These are phyloP conservation scores for Tenthredo distinguenda DNA, from an alignment of 2,888 invertebrate species.

Conservation along the genomic window DNA sequence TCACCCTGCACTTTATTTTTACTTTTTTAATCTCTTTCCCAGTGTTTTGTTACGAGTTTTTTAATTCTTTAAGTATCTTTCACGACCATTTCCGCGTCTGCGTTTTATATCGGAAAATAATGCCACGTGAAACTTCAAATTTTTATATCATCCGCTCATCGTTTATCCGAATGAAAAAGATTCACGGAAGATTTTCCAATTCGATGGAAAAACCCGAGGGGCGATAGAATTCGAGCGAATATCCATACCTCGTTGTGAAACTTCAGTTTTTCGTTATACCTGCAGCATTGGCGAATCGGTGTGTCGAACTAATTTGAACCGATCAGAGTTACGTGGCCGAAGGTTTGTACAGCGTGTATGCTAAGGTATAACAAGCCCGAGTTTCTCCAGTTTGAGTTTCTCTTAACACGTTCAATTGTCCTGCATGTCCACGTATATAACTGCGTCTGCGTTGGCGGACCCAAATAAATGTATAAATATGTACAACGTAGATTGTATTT, in stretches of 20 bases:
- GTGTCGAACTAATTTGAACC: slow-evolving; percentile 43
- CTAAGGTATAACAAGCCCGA: background rate
- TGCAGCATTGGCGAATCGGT: slow-evolving; percentile 4
- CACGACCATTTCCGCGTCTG: background rate
- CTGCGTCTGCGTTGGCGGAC: slow-evolving; percentile 3
- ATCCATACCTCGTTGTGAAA: background rate
- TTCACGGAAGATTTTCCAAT: too few species aligned
- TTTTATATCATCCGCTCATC: too few species aligned
- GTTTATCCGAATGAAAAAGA: too few species aligned
- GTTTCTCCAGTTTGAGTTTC: slow-evolving; percentile 25
- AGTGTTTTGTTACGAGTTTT: background rate
- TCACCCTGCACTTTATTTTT: background rate
- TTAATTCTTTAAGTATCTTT: background rate
- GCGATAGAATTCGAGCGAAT: background rate
- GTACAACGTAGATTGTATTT: background rate
- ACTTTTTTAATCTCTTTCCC: background rate
- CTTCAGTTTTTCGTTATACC: background rate
- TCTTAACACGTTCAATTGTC: slow-evolving; percentile 40
- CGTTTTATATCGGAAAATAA: too few species aligned
- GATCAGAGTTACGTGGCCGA: slow-evolving; percentile 26
- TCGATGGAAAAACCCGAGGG: too few species aligned
- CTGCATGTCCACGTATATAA: background rate
- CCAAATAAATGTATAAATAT: background rate
- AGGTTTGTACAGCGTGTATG: slow-evolving; percentile 8
- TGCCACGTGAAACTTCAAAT: too few species aligned